Percentiles rank a stretch among this genome's conserved stretches.
Evolutionary conservation across 2,797 vertebrate species (phyloP).

Genomic region (Acrossocheilus fasciatus): DNA sequence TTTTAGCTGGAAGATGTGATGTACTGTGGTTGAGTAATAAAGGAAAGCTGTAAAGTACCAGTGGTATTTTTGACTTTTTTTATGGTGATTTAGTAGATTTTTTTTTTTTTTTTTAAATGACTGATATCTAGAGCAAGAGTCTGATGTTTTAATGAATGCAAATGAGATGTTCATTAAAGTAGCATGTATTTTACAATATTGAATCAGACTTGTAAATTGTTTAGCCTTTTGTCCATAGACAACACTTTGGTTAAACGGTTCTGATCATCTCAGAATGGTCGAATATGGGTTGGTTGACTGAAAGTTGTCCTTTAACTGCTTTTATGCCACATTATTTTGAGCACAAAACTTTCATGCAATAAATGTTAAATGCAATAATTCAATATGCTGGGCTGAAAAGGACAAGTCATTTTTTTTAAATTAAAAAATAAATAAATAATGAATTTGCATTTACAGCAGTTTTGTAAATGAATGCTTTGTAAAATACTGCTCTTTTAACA

Average conservation of each 20-base stretch:
- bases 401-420: too few species aligned
- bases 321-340: too few species aligned
- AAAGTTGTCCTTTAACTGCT: too few species aligned
- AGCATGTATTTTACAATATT: neutral
- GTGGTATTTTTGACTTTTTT: neutral
- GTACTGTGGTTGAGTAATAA: slow-evolving; percentile 59
- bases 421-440: too few species aligned
- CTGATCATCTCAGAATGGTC: too few species aligned
- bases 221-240: neutral
- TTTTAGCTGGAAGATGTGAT: slow-evolving; percentile 56
- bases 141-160: neutral
- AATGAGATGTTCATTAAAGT: neutral
- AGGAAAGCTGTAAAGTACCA: slow-evolving; percentile 48
- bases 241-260: neutral
- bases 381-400: too few species aligned
- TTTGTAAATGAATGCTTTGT: too few species aligned
- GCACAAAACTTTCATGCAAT: too few species aligned
- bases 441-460: too few species aligned
- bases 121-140: neutral
- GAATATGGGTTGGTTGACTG: too few species aligned
- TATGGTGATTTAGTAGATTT: neutral
- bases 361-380: too few species aligned
- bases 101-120: neutral
- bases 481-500: too few species aligned
- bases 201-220: neutral